Evolutionary conservation across 1,140 invertebrate genomes (phyloP).

Genomic region (Trachymyrmex cornetzi): DNA sequence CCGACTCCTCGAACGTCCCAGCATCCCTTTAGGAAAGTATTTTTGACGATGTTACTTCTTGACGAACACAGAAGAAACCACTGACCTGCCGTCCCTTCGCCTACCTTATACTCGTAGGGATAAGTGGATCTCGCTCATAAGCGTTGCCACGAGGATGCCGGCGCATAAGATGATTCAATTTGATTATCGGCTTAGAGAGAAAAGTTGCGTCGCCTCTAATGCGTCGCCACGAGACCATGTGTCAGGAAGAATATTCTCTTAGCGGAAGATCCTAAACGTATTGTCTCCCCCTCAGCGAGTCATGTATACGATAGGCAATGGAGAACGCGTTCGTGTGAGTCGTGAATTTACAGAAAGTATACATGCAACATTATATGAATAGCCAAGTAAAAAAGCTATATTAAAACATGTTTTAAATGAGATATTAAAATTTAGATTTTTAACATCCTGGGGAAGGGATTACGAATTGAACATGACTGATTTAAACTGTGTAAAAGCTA

Average conservation of each 20-base stretch:
- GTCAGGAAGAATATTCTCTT: conserved; percentile 62
- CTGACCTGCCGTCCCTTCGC: background rate
- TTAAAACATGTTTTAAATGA: too few species aligned
- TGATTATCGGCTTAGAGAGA: conserved; percentile 60
- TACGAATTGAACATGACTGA: too few species aligned
- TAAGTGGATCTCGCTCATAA: conserved; percentile 70
- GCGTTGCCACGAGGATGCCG: conserved; percentile 46
- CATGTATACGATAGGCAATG: background rate
- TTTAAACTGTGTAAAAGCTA: too few species aligned
- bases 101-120: conserved; percentile 13
- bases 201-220: conserved; percentile 62
- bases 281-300: conserved; percentile 17
- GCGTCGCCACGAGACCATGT: conserved; percentile 23
- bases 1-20: conserved; percentile 65
- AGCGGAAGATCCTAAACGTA: conserved; percentile 49
- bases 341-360: background rate
- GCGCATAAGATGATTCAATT: conserved; percentile 59
- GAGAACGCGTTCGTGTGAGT: background rate
- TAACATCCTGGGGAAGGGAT: too few species aligned
- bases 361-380: background rate
- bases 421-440: too few species aligned
- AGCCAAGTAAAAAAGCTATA: too few species aligned
- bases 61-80: conserved; percentile 49
- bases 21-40: conserved; percentile 77
- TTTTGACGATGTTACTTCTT: conserved; percentile 76